These are phyloP conservation scores for Ptycholaimellus sp. DNA, from an alignment of 2,888 invertebrate genomes.

Conservation along the genomic window DNA sequence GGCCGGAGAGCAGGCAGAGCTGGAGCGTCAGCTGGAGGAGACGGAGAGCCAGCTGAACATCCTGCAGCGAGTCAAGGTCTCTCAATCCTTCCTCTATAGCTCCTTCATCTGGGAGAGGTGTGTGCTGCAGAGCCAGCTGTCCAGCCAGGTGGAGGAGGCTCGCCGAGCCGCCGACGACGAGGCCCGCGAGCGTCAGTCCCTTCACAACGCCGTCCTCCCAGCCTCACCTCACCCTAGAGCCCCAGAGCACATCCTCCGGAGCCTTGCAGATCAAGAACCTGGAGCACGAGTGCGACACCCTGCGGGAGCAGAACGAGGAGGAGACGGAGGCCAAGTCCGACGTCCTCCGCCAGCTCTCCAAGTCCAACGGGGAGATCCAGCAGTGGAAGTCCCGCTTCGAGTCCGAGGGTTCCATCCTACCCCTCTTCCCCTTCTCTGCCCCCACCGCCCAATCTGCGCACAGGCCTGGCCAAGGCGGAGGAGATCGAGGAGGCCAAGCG, in stretches of 20 bases:
- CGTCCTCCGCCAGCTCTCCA: conserved; percentile 90
- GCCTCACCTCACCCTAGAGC: too few relatives aligned
- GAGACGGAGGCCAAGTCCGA: conserved; percentile 97
- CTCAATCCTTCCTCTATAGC: too few relatives aligned
- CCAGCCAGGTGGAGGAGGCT: conserved; percentile 88
- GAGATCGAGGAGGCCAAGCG: conserved; percentile 22
- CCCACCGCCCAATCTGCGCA: too few relatives aligned
- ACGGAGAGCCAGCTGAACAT: conserved; percentile 48
- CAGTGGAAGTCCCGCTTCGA: conserved; percentile 71
- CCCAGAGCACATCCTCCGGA: conserved; percentile 16
- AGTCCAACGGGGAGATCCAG: conserved; percentile 53
- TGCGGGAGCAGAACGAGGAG: conserved; percentile 95
- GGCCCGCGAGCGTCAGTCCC: conserved; percentile 28
- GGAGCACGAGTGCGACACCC: conserved; percentile 91
- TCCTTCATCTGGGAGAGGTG: too few relatives aligned
- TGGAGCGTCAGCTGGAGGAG: conserved; percentile 86
- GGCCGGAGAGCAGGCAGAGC: conserved; percentile 84
- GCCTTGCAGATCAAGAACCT: conserved; percentile 76
- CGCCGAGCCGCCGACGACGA: conserved; percentile 95
- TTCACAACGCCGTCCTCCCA: too few relatives aligned
- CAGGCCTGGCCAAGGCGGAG: conserved; percentile 32
- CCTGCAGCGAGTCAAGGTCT: conserved; percentile 75
- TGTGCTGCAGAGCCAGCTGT: conserved; percentile 66
- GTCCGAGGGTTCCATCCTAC: conserved; percentile 85
- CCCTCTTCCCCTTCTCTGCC: too few relatives aligned